phyloP scores from a whole-genome alignment of 2,113 vertebrate genomes.

The Anarrhichthys ocellatus region DNA sequence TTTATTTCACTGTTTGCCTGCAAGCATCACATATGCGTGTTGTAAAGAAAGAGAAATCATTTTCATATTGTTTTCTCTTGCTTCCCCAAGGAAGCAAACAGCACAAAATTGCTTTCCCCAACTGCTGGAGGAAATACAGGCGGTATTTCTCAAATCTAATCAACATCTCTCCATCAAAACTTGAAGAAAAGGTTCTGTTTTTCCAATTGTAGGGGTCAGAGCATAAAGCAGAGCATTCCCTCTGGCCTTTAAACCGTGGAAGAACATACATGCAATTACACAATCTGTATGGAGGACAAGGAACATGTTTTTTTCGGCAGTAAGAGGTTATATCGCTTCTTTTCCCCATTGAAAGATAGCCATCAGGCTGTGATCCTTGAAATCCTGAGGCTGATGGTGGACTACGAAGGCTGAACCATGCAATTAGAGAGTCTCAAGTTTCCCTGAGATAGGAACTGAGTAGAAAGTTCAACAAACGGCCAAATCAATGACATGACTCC shows the following conservation, averaged over 20 bases:
- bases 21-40: constrained; percentile 75
- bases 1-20: constrained; percentile 71
- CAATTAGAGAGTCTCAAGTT: constrained; percentile 74
- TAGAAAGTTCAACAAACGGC: constrained; percentile 54
- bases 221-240: constrained; percentile 53
- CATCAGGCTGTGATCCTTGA: constrained; percentile 49
- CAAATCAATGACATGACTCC: constrained; percentile 10
- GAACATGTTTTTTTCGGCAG: constrained; percentile 32
- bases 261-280: constrained; percentile 69
- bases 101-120: constrained; percentile 77
- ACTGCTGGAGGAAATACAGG: constrained; percentile 71
- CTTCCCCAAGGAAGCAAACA: constrained; percentile 74
- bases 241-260: constrained; percentile 55
- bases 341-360: constrained; percentile 46
- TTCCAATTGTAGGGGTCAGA: constrained; percentile 71
- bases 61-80: constrained; percentile 81
- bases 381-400: constrained; percentile 36
- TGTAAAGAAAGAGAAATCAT: constrained; percentile 77
- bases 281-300: constrained; percentile 36
- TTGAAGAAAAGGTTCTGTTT: constrained; percentile 68
- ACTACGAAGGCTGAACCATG: constrained; percentile 28
- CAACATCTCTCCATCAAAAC: constrained; percentile 78
- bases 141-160: constrained; percentile 76
- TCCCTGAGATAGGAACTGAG: constrained; percentile 43
- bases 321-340: constrained; percentile 26